Conservation (phyloP, 2,113 vertebrate genomes). For the Amphiprion ocellaris region DNA sequence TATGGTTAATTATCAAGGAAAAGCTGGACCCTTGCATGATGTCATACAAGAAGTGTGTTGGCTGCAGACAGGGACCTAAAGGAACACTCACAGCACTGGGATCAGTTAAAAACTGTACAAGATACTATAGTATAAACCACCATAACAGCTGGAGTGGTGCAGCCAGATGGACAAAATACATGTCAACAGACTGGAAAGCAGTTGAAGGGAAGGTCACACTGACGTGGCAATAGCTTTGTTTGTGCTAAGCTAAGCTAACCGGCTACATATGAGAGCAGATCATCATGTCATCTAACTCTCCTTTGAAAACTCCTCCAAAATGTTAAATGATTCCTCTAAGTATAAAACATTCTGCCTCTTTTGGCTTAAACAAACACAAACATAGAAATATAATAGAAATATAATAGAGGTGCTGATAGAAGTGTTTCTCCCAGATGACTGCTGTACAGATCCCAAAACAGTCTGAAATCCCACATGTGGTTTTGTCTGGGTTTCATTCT, state of each 20-base stretch:
- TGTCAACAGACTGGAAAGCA: too few relatives aligned
- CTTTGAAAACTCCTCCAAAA: neutral
- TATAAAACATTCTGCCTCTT: slow-evolving; percentile 21
- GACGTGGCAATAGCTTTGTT: too few relatives aligned
- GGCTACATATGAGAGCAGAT: neutral
- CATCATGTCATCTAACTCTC: neutral
- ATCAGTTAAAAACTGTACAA: too few relatives aligned
- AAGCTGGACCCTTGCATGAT: too few relatives aligned
- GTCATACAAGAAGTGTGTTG: too few relatives aligned
- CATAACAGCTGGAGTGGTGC: too few relatives aligned
- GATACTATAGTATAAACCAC: too few relatives aligned
- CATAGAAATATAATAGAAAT: slow-evolving; percentile 1
- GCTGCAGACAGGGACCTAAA: too few relatives aligned
- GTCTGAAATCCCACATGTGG: neutral
- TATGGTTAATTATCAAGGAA: too few relatives aligned
- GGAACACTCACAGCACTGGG: too few relatives aligned
- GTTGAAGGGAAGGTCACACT: too few relatives aligned
- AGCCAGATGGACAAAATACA: too few relatives aligned
- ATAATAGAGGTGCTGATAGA: neutral
- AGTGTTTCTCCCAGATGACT: neutral
- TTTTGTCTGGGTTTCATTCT: neutral
- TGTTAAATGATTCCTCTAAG: neutral
- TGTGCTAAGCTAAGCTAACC: neutral
- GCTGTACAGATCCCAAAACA: neutral
- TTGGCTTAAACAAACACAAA: slow-evolving; percentile 7